These are phyloP conservation scores for Heliconius eleuchia DNA, from an alignment of 1,140 invertebrate genomes.

Conservation along the genomic window DNA sequence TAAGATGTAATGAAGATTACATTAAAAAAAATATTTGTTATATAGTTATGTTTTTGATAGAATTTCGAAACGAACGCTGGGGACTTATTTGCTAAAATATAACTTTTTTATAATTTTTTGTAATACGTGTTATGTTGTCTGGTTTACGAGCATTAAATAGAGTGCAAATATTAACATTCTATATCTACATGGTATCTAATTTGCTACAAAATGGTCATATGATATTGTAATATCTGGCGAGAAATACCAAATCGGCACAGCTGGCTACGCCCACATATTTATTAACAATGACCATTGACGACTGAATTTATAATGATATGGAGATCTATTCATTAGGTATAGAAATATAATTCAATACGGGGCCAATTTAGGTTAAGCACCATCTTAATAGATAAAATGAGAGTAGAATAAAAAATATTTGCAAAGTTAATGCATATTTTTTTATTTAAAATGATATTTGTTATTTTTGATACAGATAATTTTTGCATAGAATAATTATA, in stretches of 20 bases:
- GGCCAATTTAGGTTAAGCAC: conserved; percentile 8
- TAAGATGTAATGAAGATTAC: too few species aligned
- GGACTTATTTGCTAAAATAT: too few species aligned
- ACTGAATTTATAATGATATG: conserved; percentile 21
- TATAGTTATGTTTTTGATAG: too few species aligned
- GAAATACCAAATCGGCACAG: conserved; percentile 32
- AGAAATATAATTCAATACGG: not conserved
- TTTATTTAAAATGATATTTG: too few species aligned
- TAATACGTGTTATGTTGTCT: not conserved
- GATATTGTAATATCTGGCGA: conserved; percentile 30
- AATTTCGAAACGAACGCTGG: too few species aligned
- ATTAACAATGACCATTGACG: conserved; percentile 30
- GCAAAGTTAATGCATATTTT: too few species aligned
- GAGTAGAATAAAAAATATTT: not conserved
- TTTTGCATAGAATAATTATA: too few species aligned
- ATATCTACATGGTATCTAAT: not conserved
- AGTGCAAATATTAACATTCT: not conserved
- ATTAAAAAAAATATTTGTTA: too few species aligned
- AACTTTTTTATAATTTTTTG: too few species aligned
- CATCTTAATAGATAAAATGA: not conserved
- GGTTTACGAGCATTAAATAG: not conserved
- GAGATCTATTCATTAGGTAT: not conserved
- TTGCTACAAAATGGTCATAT: conserved; percentile 21
- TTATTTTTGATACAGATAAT: too few species aligned
- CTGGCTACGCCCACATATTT: conserved; percentile 35